phyloP scores from a whole-genome alignment of 2,888 invertebrate species.

The Philaethria dido region DNA sequence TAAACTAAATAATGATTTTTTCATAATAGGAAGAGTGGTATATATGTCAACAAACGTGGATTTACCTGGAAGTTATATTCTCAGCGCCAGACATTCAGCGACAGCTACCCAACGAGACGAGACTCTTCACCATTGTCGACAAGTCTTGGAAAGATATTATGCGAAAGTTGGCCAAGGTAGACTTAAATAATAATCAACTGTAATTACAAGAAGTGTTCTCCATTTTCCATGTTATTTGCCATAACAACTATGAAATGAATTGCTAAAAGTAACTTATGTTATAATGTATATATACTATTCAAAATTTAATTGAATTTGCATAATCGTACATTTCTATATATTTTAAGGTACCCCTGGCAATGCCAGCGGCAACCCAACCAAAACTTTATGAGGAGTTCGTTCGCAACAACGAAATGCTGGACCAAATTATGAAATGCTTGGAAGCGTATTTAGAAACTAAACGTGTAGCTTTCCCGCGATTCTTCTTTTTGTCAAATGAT shows the following conservation, averaged over 20 bases:
- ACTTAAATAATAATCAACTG: not conserved
- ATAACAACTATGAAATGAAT: too few relatives aligned
- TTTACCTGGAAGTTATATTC: conserved; percentile 97
- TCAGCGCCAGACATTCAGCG: conserved; percentile 97
- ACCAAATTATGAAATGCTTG: conserved; percentile 94
- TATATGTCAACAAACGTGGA: conserved; percentile 95
- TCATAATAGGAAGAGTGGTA: conserved; percentile 91
- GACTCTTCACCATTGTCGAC: conserved; percentile 93
- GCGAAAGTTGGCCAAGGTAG: conserved; percentile 89
- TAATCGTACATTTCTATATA: not conserved
- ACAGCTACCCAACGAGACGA: conserved; percentile 95
- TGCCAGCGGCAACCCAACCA: conserved; percentile 90
- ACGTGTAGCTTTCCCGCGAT: conserved; percentile 93
- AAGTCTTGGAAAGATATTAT: conserved; percentile 96
- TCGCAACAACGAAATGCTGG: conserved; percentile 90
- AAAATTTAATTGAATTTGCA: too few relatives aligned
- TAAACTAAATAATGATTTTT: not conserved
- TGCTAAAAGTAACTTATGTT: too few relatives aligned
- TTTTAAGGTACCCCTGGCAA: conserved; percentile 88
- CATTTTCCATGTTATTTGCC: too few relatives aligned
- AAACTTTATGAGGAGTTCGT: conserved; percentile 87
- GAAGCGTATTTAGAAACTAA: conserved; percentile 96
- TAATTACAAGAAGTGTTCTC: too few relatives aligned
- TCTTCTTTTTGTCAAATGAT: conserved; percentile 95
- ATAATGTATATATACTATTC: too few relatives aligned